A percentile compares a stretch with the other conserved stretches of the same genome.
phyloP scores from a whole-genome alignment of 2,113 vertebrate genomes.

The Puntigrus tetrazona region DNA sequence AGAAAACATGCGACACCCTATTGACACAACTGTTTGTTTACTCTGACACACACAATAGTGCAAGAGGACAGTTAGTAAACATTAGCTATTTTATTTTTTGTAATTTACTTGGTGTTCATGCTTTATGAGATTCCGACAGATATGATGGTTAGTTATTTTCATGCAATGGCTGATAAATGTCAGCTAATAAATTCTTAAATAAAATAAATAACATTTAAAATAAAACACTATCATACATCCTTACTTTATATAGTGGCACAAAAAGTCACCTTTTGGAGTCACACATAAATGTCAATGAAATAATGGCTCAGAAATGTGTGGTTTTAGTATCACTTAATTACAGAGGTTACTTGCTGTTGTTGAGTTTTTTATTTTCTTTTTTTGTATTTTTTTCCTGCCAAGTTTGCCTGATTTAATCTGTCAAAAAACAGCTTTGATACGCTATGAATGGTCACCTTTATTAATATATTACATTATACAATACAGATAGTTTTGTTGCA shows the following conservation, averaged over 20 bases:
- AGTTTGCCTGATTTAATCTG: neutral
- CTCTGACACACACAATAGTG: neutral
- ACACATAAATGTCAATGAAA: neutral
- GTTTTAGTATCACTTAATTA: neutral
- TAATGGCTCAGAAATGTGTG: neutral
- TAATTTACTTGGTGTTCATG: neutral
- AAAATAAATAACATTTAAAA: neutral
- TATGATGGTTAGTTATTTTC: neutral
- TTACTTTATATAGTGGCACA: neutral
- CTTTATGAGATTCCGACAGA: neutral
- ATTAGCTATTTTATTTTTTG: neutral
- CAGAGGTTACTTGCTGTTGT: neutral
- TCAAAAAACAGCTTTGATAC: neutral
- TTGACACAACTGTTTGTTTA: neutral
- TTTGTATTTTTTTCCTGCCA: neutral
- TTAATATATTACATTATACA: no score
- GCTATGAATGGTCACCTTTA: no score
- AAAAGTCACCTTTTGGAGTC: neutral
- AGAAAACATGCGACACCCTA: neutral
- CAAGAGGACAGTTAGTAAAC: no score
- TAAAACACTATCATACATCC: neutral
- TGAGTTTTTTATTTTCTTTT: no score
- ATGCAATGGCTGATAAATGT: neutral
- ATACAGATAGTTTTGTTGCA: no score
- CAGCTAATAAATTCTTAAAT: neutral